Base-by-base conservation (phyloP, 2,888 invertebrate genomes). In the Xylota segnis region DNA sequence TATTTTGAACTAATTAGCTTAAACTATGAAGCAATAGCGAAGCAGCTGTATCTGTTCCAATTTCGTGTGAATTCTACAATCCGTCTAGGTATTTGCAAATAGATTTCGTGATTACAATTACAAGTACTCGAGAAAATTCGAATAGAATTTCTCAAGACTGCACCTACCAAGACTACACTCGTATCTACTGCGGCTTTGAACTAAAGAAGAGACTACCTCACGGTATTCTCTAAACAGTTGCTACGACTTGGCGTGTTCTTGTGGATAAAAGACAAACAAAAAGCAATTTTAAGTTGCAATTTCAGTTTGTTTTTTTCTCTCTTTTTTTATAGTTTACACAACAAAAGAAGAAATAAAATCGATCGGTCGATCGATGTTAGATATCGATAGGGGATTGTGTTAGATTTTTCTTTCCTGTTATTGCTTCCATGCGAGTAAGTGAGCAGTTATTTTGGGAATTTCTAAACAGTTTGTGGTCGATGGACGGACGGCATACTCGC, bases 281-380 rank as follows among this genome's bases (percentile, higher is more conserved):
- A 45, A 32, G 45, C 37, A 71, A 61, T 29, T 52, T 54, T 43
- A 23, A 27, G 16, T 43, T 43, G 40, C 52, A n/a, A 50, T 68
- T 54, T 74, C 16, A 29, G 52, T 45, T 45, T 9, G 6, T 37
- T 37, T 37, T 10, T 37, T n/a, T n/a, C n/a, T n/a, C n/a, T 37
- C 37, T 7, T 3, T 40, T 7, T 45, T 32, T 58, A 68, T 43
- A 40, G 29, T 61, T 78, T 63, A 32, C 77, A 70, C 37, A 70
- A 56, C 18, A 37, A 34, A 63, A 43, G 12, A 32, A 52, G 12
- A 45, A 56, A 18, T 34, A 56, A 75, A 82, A 82, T 82, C 68
- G 61, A 81, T 81, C 75, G n/a, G 23, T 14, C 76, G 70, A 82
- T 76, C 58, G 70, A 76, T 76, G 32, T 12, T 27, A 27, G 47